These are phyloP conservation scores for Shinisaurus crocodilurus DNA, from an alignment of 2,113 vertebrate species.

Conservation along the genomic window DNA sequence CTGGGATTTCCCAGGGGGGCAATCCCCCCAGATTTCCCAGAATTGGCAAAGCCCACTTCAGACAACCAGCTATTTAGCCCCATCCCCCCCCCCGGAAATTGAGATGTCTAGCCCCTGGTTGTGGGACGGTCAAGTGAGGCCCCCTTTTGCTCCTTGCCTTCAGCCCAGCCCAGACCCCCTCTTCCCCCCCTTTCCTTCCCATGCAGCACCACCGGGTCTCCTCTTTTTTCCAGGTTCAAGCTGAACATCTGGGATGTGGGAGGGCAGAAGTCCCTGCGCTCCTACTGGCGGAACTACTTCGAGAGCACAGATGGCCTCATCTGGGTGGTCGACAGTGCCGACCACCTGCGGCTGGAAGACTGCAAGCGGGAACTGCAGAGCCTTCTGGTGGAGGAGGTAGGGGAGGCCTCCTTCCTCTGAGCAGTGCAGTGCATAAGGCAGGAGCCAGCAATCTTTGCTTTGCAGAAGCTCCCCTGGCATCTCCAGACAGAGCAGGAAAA, in stretches of 20 bases:
- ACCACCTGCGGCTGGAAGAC: constrained; percentile 87
- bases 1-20: too few species aligned
- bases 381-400: constrained; percentile 89
- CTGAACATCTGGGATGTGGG: constrained; percentile 95
- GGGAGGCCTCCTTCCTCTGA: too few species aligned
- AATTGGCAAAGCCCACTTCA: too few species aligned
- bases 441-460: too few species aligned
- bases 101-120: too few species aligned
- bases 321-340: constrained; percentile 95
- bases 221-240: constrained; percentile 80
- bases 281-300: constrained; percentile 96
- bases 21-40: too few species aligned
- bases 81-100: too few species aligned
- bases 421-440: accelerated
- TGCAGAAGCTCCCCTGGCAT: too few species aligned
- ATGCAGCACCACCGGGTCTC: neutral
- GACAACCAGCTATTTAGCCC: too few species aligned
- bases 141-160: neutral
- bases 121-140: neutral
- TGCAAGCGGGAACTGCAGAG: constrained; percentile 83
- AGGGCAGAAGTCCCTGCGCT: constrained; percentile 91
- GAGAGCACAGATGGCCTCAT: constrained; percentile 94
- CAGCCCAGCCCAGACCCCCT: neutral
- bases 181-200: neutral
- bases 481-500: neutral